Conservation (phyloP, 2,113 vertebrate species). For the Phalacrocorax pelagicus region DNA sequence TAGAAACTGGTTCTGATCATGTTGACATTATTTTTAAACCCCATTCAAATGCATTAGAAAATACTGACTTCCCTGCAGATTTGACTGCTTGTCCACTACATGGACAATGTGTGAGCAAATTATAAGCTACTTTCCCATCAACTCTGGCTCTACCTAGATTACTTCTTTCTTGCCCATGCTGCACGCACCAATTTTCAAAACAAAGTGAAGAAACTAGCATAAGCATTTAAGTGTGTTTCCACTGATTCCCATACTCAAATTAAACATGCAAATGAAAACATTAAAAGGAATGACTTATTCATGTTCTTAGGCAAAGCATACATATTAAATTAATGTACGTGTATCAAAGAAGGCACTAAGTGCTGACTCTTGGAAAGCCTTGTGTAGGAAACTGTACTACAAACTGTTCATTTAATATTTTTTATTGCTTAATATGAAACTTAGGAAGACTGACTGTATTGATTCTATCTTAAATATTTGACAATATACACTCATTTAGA, state of each 20-base stretch:
- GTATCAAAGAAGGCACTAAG: slow-evolving; percentile 52
- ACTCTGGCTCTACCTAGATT: neutral
- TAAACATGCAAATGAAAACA: slow-evolving; percentile 64
- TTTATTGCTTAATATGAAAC: slow-evolving; percentile 45
- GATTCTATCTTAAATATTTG: slow-evolving; percentile 30
- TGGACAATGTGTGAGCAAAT: neutral
- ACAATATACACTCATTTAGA: neutral
- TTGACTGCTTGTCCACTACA: neutral
- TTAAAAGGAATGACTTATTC: slow-evolving; percentile 64
- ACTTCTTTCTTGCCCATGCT: slow-evolving; percentile 14
- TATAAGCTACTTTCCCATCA: slow-evolving; percentile 30
- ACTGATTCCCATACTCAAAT: slow-evolving; percentile 60
- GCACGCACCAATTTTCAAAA: slow-evolving; percentile 6
- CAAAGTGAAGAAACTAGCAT: slow-evolving; percentile 39
- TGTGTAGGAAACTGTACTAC: slow-evolving; percentile 12
- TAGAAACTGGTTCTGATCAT: neutral
- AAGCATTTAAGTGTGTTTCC: slow-evolving; percentile 29
- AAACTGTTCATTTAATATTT: slow-evolving; percentile 19
- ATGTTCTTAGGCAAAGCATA: slow-evolving; percentile 57
- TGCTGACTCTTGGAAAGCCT: slow-evolving; percentile 55
- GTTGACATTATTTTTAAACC: neutral
- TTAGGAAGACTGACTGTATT: neutral
- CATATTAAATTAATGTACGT: slow-evolving; percentile 39
- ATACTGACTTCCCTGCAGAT: neutral
- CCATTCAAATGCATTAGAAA: neutral